phyloP scores from a whole-genome alignment of 1,140 invertebrate species.

The Hycleus cichorii region DNA sequence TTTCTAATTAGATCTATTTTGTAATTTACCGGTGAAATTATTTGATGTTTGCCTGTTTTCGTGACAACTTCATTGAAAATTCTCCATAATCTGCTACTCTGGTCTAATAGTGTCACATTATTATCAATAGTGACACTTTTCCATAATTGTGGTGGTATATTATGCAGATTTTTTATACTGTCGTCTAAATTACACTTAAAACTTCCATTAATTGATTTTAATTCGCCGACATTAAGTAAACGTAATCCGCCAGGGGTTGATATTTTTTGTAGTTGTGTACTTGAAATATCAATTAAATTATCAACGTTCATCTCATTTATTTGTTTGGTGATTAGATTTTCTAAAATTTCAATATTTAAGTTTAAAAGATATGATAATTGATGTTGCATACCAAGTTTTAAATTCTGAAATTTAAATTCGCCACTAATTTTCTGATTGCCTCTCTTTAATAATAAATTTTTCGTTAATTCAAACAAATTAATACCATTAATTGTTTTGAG shows the following conservation, averaged over 20 bases:
- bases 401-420: slow-evolving; percentile 23
- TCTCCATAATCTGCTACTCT: slow-evolving; percentile 11
- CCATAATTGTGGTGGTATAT: slow-evolving; percentile 23
- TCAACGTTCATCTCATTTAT: slow-evolving; percentile 30
- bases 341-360: slow-evolving; percentile 21
- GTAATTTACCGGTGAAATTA: slow-evolving; percentile 12
- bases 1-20: too few species aligned
- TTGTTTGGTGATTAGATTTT: slow-evolving; percentile 23
- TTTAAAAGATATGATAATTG: not conserved
- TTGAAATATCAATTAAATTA: slow-evolving; percentile 26
- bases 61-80: slow-evolving; percentile 29
- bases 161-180: slow-evolving; percentile 19
- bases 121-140: slow-evolving; percentile 17
- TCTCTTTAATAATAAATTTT: slow-evolving; percentile 23
- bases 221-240: slow-evolving; percentile 11
- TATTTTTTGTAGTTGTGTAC: slow-evolving; percentile 20
- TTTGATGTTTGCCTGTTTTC: slow-evolving; percentile 9
- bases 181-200: slow-evolving; percentile 23
- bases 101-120: slow-evolving; percentile 24
- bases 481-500: slow-evolving; percentile 26
- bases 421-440: slow-evolving; percentile 28
- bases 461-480: slow-evolving; percentile 20
- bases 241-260: slow-evolving; percentile 11
- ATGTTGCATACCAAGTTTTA: slow-evolving; percentile 18
- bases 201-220: slow-evolving; percentile 17